A percentile compares a stretch with the other conserved stretches of the same genome.
These are phyloP conservation scores for Colistium nudipinnis DNA, from an alignment of 2,113 vertebrate genomes.

Conservation along the genomic window DNA sequence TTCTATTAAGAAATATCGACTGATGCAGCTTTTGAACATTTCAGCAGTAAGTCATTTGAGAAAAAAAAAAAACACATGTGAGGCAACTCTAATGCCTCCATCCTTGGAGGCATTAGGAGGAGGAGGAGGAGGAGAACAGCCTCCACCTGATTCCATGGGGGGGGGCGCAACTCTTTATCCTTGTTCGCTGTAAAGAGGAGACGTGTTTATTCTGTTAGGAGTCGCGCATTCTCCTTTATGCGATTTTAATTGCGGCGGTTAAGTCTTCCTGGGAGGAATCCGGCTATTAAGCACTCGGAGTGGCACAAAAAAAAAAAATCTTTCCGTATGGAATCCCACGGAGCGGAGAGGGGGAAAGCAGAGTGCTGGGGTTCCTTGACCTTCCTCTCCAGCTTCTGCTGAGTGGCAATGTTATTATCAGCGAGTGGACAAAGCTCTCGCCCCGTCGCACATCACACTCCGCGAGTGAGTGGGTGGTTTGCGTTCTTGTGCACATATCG, in stretches of 20 bases:
- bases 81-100: conserved; percentile 36
- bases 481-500: conserved; percentile 16
- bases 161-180: conserved; percentile 65
- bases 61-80: too few relatives aligned
- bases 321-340: conserved; percentile 30
- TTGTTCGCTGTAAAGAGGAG: conserved; percentile 64
- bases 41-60: too few relatives aligned
- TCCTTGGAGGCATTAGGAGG: conserved; percentile 25
- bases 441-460: conserved; percentile 48
- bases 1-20: too few relatives aligned
- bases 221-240: conserved; percentile 57
- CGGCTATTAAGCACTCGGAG: conserved; percentile 50
- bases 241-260: conserved; percentile 75
- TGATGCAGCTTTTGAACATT: too few relatives aligned
- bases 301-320: conserved; percentile 61
- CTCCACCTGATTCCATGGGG: conserved; percentile 50
- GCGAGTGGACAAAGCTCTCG: conserved; percentile 31
- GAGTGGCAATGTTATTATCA: conserved; percentile 72
- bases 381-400: conserved; percentile 43
- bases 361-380: conserved; percentile 22
- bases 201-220: conserved; percentile 58
- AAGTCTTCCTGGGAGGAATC: conserved; percentile 64
- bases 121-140: conserved; percentile 53
- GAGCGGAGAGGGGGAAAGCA: conserved; percentile 4
- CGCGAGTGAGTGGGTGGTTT: not conserved